Base-by-base conservation (phyloP, 2,888 invertebrate species). In the Caenorhabditis sp. region DNA sequence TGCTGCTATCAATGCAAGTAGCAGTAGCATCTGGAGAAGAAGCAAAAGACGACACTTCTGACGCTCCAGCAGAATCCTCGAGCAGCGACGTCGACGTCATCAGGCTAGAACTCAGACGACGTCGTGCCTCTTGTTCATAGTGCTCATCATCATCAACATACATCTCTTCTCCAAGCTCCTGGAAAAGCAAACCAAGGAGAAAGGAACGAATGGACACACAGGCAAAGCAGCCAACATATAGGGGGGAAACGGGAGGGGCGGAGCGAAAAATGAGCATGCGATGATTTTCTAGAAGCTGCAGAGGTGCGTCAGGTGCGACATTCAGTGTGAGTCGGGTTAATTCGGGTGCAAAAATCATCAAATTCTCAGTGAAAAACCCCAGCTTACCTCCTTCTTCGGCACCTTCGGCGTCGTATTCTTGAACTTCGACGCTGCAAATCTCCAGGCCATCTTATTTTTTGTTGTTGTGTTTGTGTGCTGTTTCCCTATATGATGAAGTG, bases 341-440 rank as follows among this genome's bases (percentile, higher is more conserved):
- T n/a, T n/a, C n/a, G n/a, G n/a, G 31, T 31, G 31, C 31, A 31
- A 31, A 31, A 31, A 31, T 31, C 31, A 31, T 6, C 4, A 31
- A 31, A 31, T 31, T 7, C 31, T n/a, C n/a, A n/a, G n/a, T n/a
- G n/a, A 31, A 38, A 51, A 56, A 54, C 26, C 24, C 7, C 1
- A 19, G 56, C 87, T 86, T 86, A 93, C 93, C 92, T 97, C 97
- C 82, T 96, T 96, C 93, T 97, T 97, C 49, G 97, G 97, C 92
- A 96, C 95, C 92, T 97, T 96, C 56, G 97, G 97, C 89, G 96
- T 95, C 86, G 97, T 96, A 95, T 98, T 98, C 95, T 97, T 98
- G 94, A 96, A 98, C 93, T 98, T 98, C 85, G 97, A 97, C 93
- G 96, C 96, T 94, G 97, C 97, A 94, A 97, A 97, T 93, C 97